phyloP scores from a whole-genome alignment of 2,888 invertebrate genomes.

The Sesia apiformis region DNA sequence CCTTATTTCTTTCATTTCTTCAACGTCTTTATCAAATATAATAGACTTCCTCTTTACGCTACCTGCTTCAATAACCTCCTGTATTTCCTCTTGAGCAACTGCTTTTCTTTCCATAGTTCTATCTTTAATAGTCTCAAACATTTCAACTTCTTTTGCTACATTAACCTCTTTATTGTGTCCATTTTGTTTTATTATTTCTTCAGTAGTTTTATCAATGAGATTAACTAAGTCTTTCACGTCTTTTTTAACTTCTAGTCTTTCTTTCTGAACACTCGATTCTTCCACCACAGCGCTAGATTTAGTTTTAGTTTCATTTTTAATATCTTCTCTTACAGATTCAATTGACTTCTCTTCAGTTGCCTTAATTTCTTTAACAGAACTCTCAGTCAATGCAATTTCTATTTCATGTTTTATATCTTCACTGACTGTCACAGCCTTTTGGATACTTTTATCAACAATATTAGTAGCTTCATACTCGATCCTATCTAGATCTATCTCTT shows the following conservation, averaged over 20 bases:
- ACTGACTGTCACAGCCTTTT: slow-evolving; percentile 43
- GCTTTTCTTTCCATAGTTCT: slow-evolving; percentile 20
- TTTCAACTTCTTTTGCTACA: slow-evolving; percentile 15
- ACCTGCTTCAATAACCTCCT: slow-evolving; percentile 24
- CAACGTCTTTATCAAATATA: slow-evolving; percentile 15
- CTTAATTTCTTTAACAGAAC: slow-evolving; percentile 3
- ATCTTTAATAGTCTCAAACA: slow-evolving; percentile 14
- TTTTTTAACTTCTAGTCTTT: not conserved
- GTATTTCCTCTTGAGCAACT: slow-evolving; percentile 19
- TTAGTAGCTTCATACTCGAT: slow-evolving; percentile 45
- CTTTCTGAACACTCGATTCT: not conserved
- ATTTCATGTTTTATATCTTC: slow-evolving; percentile 48
- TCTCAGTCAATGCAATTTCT: slow-evolving; percentile 25
- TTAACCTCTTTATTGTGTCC: slow-evolving; percentile 10
- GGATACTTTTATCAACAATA: slow-evolving; percentile 48
- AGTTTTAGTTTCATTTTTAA: not conserved
- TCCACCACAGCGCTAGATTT: not conserved
- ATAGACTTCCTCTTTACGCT: slow-evolving; percentile 21
- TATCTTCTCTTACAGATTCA: slow-evolving; percentile 3
- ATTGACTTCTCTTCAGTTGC: not conserved
- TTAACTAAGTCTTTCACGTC: slow-evolving; percentile 13
- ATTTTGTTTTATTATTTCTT: slow-evolving; percentile 13
- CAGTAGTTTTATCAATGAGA: slow-evolving; percentile 14
- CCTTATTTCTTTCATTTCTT: slow-evolving; percentile 5
- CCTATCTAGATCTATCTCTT: slow-evolving; percentile 33